phyloP scores from a whole-genome alignment of 2,797 vertebrate species.

The Caiman crocodilus region DNA sequence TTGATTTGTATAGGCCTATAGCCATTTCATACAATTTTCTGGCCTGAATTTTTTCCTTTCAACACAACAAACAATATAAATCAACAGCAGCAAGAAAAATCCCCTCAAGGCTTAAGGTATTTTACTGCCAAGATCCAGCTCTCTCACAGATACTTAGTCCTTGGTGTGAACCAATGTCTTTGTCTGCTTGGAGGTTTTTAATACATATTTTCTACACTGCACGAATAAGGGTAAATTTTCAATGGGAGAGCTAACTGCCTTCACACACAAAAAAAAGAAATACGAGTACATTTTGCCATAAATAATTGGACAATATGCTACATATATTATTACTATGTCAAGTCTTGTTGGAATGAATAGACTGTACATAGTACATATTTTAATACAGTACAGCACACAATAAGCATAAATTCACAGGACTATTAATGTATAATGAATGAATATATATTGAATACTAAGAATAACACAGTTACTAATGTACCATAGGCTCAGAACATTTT shows the following conservation, averaged over 20 bases:
- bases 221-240: not conserved
- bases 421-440: conserved; percentile 3
- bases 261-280: not conserved
- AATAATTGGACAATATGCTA: not conserved
- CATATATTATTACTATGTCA: not conserved
- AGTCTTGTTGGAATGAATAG: not conserved
- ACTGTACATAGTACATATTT: not conserved
- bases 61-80: not conserved
- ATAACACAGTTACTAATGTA: not conserved
- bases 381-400: not conserved
- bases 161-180: not conserved
- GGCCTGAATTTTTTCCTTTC: conserved; percentile 1
- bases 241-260: not conserved
- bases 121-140: not conserved
- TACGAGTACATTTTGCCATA: not conserved
- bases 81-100: not conserved
- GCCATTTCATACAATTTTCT: not conserved
- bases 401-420: not conserved
- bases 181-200: conserved; percentile 13
- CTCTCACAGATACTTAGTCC: not conserved
- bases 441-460: not conserved
- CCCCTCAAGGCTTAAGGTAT: not conserved
- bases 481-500: not conserved
- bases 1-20: not conserved
- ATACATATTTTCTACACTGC: not conserved